These are phyloP conservation scores for Tromatobia lineatoria DNA, from an alignment of 2,888 invertebrate genomes.

Conservation along the genomic window DNA sequence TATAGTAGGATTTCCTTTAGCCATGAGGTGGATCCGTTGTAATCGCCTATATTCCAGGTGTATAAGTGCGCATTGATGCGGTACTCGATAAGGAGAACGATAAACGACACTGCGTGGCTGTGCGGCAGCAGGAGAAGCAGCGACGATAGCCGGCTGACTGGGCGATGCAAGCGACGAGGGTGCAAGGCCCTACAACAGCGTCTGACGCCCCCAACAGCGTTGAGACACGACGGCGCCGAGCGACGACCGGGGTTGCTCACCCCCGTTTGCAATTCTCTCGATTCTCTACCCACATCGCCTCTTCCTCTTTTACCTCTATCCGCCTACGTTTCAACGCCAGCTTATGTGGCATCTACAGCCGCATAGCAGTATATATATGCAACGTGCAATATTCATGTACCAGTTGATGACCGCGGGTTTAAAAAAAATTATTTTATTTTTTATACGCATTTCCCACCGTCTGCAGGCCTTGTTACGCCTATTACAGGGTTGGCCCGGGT, in stretches of 20 bases:
- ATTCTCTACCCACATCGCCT: conserved; percentile 2
- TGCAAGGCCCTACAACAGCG: conserved; percentile 32
- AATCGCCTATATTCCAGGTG: conserved; percentile 12
- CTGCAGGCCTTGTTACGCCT: too few relatives aligned
- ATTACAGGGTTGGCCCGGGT: too few relatives aligned
- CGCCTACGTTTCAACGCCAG: conserved; percentile 7
- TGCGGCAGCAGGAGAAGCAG: neutral
- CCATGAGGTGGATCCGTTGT: neutral
- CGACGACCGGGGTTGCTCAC: conserved; percentile 44
- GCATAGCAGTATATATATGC: conserved; percentile 11
- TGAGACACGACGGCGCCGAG: conserved; percentile 60
- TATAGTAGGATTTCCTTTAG: neutral
- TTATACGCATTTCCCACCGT: neutral
- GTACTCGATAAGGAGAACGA: conserved; percentile 47
- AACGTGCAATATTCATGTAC: conserved; percentile 3
- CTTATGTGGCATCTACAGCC: conserved; percentile 4
- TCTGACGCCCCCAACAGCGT: conserved; percentile 38
- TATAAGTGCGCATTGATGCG: conserved; percentile 32
- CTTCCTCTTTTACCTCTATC: conserved; percentile 1
- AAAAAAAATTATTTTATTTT: too few relatives aligned
- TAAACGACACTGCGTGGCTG: conserved; percentile 34
- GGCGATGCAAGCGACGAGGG: conserved; percentile 30
- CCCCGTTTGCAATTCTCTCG: conserved; percentile 43
- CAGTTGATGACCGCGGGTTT: neutral
- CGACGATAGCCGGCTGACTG: neutral